Conservation (phyloP, 2,113 vertebrate genomes). For the Semicossyphus pulcher region DNA sequence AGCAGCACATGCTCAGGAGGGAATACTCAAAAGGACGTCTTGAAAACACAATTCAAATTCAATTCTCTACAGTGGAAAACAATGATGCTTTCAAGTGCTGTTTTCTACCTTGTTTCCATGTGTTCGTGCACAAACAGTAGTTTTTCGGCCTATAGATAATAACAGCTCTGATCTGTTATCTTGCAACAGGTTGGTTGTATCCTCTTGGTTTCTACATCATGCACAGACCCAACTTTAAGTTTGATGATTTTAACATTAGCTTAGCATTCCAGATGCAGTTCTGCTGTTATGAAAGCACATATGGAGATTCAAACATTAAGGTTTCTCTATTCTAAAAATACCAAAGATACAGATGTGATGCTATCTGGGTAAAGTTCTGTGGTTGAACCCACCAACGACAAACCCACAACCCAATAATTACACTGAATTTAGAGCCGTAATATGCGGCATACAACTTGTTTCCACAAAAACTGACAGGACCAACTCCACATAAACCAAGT, state of each 20-base stretch:
- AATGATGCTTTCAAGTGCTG: background rate
- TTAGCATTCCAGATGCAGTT: background rate
- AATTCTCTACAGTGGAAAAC: background rate
- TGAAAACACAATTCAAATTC: background rate
- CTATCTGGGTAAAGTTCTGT: background rate
- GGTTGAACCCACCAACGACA: slow-evolving; percentile 12
- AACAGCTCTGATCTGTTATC: too few species aligned
- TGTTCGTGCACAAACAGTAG: too few species aligned
- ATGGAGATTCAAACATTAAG: background rate
- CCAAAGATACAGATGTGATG: background rate
- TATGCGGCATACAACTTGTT: background rate
- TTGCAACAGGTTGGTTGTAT: too few species aligned
- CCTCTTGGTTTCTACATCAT: slow-evolving; percentile 31
- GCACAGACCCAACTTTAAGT: background rate
- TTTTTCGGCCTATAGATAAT: too few species aligned
- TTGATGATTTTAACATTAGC: slow-evolving; percentile 24
- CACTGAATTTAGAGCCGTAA: background rate
- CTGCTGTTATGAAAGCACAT: background rate
- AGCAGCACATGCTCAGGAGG: background rate
- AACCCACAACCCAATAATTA: slow-evolving; percentile 32
- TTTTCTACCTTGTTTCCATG: background rate
- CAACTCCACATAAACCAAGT: background rate
- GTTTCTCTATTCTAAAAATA: background rate
- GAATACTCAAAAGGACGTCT: background rate
- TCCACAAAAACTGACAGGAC: background rate